Evolutionary conservation across 2,888 invertebrate species (phyloP).

Genomic region (Chymomyza procnemis): DNA sequence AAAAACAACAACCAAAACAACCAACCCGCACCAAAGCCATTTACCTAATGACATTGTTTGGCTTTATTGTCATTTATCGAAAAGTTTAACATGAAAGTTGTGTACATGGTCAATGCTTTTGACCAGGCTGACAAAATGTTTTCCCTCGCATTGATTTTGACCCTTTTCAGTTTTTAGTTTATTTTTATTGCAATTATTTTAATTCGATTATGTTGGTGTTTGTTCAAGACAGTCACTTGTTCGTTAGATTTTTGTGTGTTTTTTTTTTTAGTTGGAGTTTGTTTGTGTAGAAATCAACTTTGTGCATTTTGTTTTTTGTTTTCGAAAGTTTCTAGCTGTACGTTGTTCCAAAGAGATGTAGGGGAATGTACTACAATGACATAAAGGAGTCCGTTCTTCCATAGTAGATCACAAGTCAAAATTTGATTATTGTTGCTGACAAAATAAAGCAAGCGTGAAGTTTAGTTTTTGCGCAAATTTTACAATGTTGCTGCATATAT

Average conservation of each 20-base stretch:
- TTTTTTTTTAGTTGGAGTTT: background rate
- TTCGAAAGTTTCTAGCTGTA: constrained; percentile 37
- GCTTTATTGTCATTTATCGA: constrained; percentile 71
- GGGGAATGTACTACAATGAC: too few species aligned
- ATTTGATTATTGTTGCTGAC: background rate
- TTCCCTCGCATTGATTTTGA: constrained; percentile 51
- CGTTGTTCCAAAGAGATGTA: constrained; percentile 22
- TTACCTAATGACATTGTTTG: constrained; percentile 69
- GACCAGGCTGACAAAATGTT: constrained; percentile 40
- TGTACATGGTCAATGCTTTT: constrained; percentile 9
- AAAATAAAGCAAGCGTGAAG: too few species aligned
- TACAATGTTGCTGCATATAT: too few species aligned
- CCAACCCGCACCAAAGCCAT: constrained; percentile 46
- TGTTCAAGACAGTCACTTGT: constrained; percentile 16
- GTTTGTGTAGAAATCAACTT: background rate
- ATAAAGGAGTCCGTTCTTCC: background rate
- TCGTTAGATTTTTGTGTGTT: background rate
- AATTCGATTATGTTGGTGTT: constrained; percentile 59
- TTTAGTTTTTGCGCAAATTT: too few species aligned
- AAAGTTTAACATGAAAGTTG: constrained; percentile 43
- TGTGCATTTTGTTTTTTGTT: constrained; percentile 31
- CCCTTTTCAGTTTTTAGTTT: constrained; percentile 8
- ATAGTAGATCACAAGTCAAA: background rate
- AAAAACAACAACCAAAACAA: background rate
- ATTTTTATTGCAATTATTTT: constrained; percentile 58